Evolutionary conservation across 2,797 vertebrate genomes (phyloP).

Genomic region (Gymnothorax reevesii): DNA sequence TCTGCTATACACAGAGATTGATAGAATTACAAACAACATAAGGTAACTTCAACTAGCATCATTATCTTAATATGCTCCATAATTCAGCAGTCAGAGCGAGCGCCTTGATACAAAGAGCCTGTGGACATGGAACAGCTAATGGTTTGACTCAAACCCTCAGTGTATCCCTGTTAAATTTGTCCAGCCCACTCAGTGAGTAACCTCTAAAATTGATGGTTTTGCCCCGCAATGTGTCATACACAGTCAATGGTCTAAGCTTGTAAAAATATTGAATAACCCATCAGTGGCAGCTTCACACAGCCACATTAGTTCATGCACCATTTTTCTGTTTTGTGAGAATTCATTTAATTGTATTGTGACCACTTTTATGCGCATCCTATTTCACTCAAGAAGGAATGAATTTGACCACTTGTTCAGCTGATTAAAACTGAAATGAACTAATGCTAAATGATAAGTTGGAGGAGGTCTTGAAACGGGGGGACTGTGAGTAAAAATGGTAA

Average conservation of each 20-base stretch:
- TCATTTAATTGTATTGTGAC: background rate
- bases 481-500: too few species aligned
- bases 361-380: background rate
- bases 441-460: background rate
- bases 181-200: conserved; percentile 26
- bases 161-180: conserved; percentile 37
- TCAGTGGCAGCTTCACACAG: background rate
- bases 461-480: too few species aligned
- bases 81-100: conserved; percentile 34
- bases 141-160: conserved; percentile 32
- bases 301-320: background rate
- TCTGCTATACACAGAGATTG: conserved; percentile 4
- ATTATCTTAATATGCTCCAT: conserved; percentile 41
- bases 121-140: conserved; percentile 33
- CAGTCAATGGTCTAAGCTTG: background rate
- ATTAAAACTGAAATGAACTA: background rate
- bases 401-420: background rate
- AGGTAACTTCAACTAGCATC: conserved; percentile 38
- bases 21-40: conserved; percentile 35
- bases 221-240: background rate
- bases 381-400: background rate
- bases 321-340: background rate
- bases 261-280: background rate
- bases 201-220: conserved; percentile 12
- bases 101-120: conserved; percentile 20